These are phyloP conservation scores for Spodoptera exigua DNA, from an alignment of 2,888 invertebrate species.

Conservation along the genomic window DNA sequence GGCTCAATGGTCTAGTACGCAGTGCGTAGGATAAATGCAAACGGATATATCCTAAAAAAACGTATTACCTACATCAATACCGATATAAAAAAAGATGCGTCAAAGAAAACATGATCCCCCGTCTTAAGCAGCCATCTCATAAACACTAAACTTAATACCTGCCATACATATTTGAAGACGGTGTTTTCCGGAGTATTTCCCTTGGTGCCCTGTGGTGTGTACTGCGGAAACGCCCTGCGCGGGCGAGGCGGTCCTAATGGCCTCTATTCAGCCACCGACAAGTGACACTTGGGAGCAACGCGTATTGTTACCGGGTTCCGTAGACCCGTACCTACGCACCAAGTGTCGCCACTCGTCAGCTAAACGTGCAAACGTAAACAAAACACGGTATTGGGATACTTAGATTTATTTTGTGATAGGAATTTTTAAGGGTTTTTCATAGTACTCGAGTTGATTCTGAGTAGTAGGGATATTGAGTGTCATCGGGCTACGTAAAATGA, in stretches of 20 bases:
- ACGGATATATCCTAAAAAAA: no score
- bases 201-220: constrained; percentile 28
- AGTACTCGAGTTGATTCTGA: no score
- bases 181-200: constrained; percentile 60
- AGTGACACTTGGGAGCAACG: constrained; percentile 70
- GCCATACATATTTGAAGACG: constrained; percentile 43
- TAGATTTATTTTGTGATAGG: constrained; percentile 6
- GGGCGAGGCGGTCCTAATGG: constrained; percentile 65
- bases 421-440: not conserved
- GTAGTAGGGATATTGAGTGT: no score
- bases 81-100: no score
- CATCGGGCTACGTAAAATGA: no score
- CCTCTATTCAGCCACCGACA: constrained; percentile 67
- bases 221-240: constrained; percentile 51
- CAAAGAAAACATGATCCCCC: constrained; percentile 3
- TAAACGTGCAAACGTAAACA: constrained; percentile 52
- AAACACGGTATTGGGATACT: constrained; percentile 13
- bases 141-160: constrained; percentile 45
- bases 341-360: constrained; percentile 16
- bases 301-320: constrained; percentile 58
- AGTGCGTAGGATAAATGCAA: no score
- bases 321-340: constrained; percentile 32
- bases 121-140: constrained; percentile 19
- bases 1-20: not conserved
- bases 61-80: no score